Percentiles rank a stretch among this genome's conserved stretches.
These are phyloP conservation scores for Echinops telfairi DNA, from an alignment of 2,113 vertebrate genomes.

Conservation along the genomic window DNA sequence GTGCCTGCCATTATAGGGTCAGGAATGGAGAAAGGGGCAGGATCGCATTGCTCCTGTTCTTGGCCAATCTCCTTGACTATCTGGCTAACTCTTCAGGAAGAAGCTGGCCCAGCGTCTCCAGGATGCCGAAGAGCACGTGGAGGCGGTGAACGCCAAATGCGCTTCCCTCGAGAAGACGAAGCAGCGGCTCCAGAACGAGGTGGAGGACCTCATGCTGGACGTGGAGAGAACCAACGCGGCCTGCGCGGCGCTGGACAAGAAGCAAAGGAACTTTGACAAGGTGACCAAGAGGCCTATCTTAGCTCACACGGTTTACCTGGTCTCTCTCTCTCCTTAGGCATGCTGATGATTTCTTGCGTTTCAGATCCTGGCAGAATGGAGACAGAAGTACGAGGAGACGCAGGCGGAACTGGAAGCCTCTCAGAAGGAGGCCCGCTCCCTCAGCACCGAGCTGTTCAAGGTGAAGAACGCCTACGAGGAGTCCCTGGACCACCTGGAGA, in stretches of 20 bases:
- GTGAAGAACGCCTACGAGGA: slow-evolving; percentile 88
- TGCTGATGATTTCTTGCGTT: slow-evolving; percentile 33
- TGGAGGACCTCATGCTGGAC: slow-evolving; percentile 92
- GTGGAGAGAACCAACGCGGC: slow-evolving; percentile 87
- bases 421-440: slow-evolving; percentile 89
- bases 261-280: slow-evolving; percentile 95
- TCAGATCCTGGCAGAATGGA: slow-evolving; percentile 89
- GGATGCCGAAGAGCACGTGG: slow-evolving; percentile 89
- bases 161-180: slow-evolving; percentile 91
- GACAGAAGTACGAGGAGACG: slow-evolving; percentile 88
- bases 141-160: slow-evolving; percentile 89
- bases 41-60: background rate
- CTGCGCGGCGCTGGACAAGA: slow-evolving; percentile 90
- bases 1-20: background rate
- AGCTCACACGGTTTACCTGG: background rate
- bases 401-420: slow-evolving; percentile 90
- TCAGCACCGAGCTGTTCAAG: slow-evolving; percentile 90
- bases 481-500: slow-evolving; percentile 86
- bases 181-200: slow-evolving; percentile 88
- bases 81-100: slow-evolving; percentile 83
- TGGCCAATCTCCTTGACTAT: slow-evolving; percentile 4
- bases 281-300: slow-evolving; percentile 67
- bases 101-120: slow-evolving; percentile 90
- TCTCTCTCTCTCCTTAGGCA: background rate
- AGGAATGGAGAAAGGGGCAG: background rate